Evolutionary conservation across 2,797 vertebrate genomes (phyloP), one percentile per base, ranked within the genome.

Genomic region (Antennarius maculatus): DNA sequence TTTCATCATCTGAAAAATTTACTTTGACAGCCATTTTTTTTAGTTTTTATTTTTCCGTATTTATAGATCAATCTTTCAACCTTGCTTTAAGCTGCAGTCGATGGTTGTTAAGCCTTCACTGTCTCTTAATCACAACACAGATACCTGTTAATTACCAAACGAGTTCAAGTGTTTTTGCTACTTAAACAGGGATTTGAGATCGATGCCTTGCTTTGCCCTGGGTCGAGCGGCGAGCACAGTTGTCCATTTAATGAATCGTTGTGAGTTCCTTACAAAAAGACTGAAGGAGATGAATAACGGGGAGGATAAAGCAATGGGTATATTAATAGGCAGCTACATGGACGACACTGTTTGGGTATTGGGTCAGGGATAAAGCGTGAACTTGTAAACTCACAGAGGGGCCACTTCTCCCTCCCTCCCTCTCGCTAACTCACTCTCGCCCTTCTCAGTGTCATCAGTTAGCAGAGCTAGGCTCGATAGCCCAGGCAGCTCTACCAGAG

Each of bases 131-230:
- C 89, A 91, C 90, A 93, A 93, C 92, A 92, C 88, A 91, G 90
- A 94, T 93, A 92, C 85, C 91, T 92, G 91, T 92, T 94, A 94
- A 94, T 94, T 94, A 92, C 92, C 90, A 85, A 91, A 86, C 64
- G 80, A 90, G 91, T 92, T 93, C 86, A 88, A 91, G 88, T 93
- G 86, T 92, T 92, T 93, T 93, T 86, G 77, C 88, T 90, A 66
- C 91, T 93, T 93, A 91, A 84, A 89, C 80, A 86, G 86, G 91
- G 91, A 92, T 93, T 92, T 91, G 68, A 81, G 82, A 91, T 92
- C 73, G 84, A 92, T 91, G 87, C 66, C 14, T 80, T 85, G 81
- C 80, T 61, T 73, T 79, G 86, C 82, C 70, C 61, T 5, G 47
- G 78, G 84, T 87, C 79, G 82, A 82, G 80, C 66, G 1, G 42